phyloP scores from a whole-genome alignment of 2,113 vertebrate genomes.

The Megaceryle maxima region DNA sequence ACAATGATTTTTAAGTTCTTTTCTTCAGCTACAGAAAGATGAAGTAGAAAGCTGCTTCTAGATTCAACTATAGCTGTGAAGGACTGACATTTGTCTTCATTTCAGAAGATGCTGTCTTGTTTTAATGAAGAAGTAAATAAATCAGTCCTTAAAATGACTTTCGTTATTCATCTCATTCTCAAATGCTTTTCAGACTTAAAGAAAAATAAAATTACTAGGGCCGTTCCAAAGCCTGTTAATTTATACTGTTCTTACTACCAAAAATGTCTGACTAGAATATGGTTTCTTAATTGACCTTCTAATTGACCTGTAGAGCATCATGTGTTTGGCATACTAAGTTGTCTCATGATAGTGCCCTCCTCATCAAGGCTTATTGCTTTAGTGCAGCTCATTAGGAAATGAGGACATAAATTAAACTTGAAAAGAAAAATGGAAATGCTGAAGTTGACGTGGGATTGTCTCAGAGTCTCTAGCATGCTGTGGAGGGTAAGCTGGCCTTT shows the following conservation, averaged over 20 bases:
- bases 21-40: background rate
- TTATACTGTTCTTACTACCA: background rate
- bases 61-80: background rate
- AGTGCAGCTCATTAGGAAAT: background rate
- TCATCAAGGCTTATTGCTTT: constrained; percentile 5
- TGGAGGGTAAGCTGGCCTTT: background rate
- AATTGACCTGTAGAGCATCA: background rate
- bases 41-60: background rate
- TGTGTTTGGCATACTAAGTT: background rate
- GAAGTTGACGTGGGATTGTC: background rate
- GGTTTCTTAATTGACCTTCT: constrained; percentile 23
- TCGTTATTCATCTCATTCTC: background rate
- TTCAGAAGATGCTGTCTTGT: background rate
- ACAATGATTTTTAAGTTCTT: background rate
- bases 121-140: background rate
- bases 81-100: background rate
- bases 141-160: background rate
- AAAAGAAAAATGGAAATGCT: background rate
- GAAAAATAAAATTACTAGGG: background rate
- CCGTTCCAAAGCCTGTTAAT: background rate
- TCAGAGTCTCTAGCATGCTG: fast-evolving
- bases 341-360: background rate
- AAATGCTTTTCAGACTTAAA: background rate
- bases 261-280: background rate
- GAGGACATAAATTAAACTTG: background rate